Base-by-base conservation (phyloP, 2,888 invertebrate species). In the Polydrusus pterygomalis region DNA sequence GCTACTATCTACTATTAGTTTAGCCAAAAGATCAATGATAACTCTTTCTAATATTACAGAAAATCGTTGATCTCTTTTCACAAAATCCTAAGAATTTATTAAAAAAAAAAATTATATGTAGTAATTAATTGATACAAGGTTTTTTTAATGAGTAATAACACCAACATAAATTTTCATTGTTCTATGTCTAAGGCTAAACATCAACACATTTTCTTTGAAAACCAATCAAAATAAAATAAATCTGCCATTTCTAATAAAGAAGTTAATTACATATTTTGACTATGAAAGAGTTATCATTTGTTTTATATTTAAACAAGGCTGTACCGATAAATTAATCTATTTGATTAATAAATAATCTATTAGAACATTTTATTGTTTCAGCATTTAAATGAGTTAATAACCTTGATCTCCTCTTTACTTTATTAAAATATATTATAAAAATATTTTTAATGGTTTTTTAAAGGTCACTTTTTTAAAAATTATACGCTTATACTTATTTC, bases 331-430 rank as follows among this genome's bases (percentile, higher is more conserved):
- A 76, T 75, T 75, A 73, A 75, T 75, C 62, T 74, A 68, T 70
- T 67, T 67, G 58, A 74, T 38, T 75, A 65, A n/a, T n/a, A n/a
- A 69, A 73, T 45, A 67, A 74, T 56, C 64, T 65, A 74, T 45
- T 71, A 63, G 74, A 74, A 70, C 70, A 70, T 75, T 70, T 75
- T 75, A 78, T 75, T 78, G 78, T 78, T 75, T 70, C 49, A 45
- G 40, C 51, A 51, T 65, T 68, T 73, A 69, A 72, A 67, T 70
- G 34, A 68, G 68, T 60, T 62, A 68, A 40, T 70, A 69, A 69
- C 74, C 74, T 74, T 74, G 71, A 40, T 20, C 38, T 30, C 56
- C 40, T 9, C 1, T 9, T 71, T 64, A 71, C 63, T 71, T 71
- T 20, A 70, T 62, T 43, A 51, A 60, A 25, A 15, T 10, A 45